Evolutionary conservation across 1,140 invertebrate species (phyloP).

Genomic region (Tenebrio molitor): DNA sequence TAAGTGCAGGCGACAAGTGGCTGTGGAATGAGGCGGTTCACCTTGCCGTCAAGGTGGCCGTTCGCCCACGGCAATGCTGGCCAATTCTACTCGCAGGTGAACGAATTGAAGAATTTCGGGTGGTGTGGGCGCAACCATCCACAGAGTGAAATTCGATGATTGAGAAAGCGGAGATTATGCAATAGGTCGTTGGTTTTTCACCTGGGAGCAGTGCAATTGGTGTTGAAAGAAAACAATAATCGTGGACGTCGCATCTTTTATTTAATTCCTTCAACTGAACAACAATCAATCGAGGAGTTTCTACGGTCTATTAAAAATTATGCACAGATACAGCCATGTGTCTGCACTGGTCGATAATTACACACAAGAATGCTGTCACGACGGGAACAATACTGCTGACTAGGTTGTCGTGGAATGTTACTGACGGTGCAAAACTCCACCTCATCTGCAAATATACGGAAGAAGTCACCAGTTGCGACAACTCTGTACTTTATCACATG

Average conservation of each 20-base stretch:
- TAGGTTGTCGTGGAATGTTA: conserved; percentile 29
- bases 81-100: conserved; percentile 18
- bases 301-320: conserved; percentile 10
- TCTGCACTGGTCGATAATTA: conserved; percentile 12
- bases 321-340: conserved; percentile 3
- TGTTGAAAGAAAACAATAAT: not conserved
- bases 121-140: not conserved
- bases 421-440: conserved; percentile 3
- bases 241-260: not conserved
- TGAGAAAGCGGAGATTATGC: conserved; percentile 20
- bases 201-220: not conserved
- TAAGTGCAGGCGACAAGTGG: conserved; percentile 32
- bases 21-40: conserved; percentile 41
- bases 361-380: conserved; percentile 11
- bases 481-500: no score
- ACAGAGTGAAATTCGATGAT: conserved; percentile 7
- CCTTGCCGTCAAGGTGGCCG: conserved; percentile 39
- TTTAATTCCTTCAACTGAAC: not conserved
- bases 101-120: conserved; percentile 16
- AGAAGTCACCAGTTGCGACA: no score
- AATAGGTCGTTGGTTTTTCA: not conserved
- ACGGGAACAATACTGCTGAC: conserved; percentile 17
- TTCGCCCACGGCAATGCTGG: conserved; percentile 11
- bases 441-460: no score
- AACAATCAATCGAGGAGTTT: not conserved